These are phyloP conservation scores for Hetaerina titia DNA, from an alignment of 2,888 invertebrate genomes.

Conservation along the genomic window DNA sequence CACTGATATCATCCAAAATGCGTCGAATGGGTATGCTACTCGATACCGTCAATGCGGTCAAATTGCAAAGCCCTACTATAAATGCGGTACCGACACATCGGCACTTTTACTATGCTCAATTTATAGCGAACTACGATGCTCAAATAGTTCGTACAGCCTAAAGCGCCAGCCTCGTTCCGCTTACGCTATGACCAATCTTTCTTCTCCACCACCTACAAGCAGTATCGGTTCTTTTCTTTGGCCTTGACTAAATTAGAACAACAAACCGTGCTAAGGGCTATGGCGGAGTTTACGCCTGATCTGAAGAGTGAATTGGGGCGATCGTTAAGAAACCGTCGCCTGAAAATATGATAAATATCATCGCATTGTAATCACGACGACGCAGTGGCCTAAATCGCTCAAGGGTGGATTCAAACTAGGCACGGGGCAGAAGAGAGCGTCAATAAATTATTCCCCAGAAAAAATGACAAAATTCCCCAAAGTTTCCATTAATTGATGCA, in stretches of 20 bases:
- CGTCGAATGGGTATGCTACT: too few relatives aligned
- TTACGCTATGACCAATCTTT: neutral
- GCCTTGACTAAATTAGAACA: slow-evolving; percentile 10
- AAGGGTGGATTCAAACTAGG: neutral
- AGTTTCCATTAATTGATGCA: neutral
- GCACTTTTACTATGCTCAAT: too few relatives aligned
- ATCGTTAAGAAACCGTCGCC: neutral
- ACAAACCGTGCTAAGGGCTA: neutral
- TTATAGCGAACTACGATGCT: too few relatives aligned
- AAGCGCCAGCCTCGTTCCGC: too few relatives aligned
- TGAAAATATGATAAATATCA: neutral
- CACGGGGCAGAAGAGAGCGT: neutral
- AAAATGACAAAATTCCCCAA: neutral
- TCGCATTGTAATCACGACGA: neutral
- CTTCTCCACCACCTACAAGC: neutral
- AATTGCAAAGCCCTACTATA: too few relatives aligned
- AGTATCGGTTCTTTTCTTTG: neutral
- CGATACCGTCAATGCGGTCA: too few relatives aligned
- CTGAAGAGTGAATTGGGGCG: neutral
- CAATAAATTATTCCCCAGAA: neutral
- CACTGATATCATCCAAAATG: too few relatives aligned
- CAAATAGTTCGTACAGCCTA: too few relatives aligned
- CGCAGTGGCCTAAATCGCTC: neutral
- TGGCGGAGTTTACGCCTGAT: neutral
- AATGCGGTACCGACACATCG: too few relatives aligned